Evolutionary conservation across 2,113 vertebrate species (phyloP).

Genomic region (Micromys minutus): DNA sequence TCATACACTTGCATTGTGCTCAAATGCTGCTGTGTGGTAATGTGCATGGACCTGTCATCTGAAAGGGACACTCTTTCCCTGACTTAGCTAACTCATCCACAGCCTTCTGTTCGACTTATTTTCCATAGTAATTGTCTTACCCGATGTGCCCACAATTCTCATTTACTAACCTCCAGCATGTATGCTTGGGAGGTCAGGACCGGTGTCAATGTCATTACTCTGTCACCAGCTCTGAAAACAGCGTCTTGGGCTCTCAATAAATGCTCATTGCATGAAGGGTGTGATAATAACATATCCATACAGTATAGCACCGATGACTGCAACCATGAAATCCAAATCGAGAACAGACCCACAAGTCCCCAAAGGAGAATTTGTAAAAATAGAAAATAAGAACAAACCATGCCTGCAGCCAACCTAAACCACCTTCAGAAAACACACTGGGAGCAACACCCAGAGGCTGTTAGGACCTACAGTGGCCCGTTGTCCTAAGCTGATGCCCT

Average conservation of each 20-base stretch:
- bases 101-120: background rate
- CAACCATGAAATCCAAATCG: background rate
- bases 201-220: accelerated
- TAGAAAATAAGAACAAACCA: background rate
- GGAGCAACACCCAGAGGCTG: background rate
- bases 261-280: background rate
- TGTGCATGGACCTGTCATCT: background rate
- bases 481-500: background rate
- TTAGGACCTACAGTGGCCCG: background rate
- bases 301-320: background rate
- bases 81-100: background rate
- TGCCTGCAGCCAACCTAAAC: background rate
- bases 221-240: background rate
- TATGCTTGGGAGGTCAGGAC: no score
- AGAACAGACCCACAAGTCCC: background rate
- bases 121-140: background rate
- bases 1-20: accelerated
- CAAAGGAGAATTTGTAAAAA: background rate
- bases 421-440: background rate
- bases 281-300: background rate
- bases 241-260: background rate
- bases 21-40: accelerated
- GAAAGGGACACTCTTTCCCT: background rate
- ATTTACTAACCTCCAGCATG: accelerated
- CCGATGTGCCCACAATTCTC: background rate